Base-by-base conservation (phyloP, 2,797 vertebrate species). In the Microhierax caerulescens region DNA sequence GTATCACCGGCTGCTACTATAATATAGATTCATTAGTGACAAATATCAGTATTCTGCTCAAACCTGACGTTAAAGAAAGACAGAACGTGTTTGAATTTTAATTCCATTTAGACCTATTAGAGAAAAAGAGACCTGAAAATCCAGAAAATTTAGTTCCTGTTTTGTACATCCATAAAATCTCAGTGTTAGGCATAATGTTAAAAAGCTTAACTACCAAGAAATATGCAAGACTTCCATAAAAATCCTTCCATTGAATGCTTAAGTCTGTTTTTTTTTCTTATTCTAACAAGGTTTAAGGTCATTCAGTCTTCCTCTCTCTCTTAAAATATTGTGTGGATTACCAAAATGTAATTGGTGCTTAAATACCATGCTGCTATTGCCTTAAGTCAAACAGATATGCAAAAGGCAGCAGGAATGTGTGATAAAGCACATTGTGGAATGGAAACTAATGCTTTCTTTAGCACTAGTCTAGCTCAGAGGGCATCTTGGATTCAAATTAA, bases 401-500 rank as follows among this genome's bases (percentile, higher is more conserved):
- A 97, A 65, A 94, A 92, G 76, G 77, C 34, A 94, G 90, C 34
- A 85, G 80, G 93, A 97, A 96, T 96, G 91, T 96, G 96, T 91
- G 93, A 96, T 95, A 89, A 97, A 93, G 75, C 88, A 74, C 89
- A 73, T 95, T 97, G 95, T 95, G 97, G 96, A 96, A 96, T 94
- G 96, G 91, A 96, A 96, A 82, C 77, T 75, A 95, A 87, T 93
- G 75, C 86, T 98, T 97, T 96, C 96, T 96, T 92, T 88, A 95
- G 88, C 92, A 87, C 69, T 92, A 64, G 70, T 64, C 92, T 95
- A 96, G 93, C 61, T 95, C 78, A 89, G 81, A 94, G 96, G 95
- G 96, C 91, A 97, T 97, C 96, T 95, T 95, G 93, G 92, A 97
- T 97, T 98, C 97, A 97, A 97, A 97, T 98, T 97, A 98, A 94